Base-by-base conservation (phyloP, 2,113 vertebrate species). In the Anolis sagrei region DNA sequence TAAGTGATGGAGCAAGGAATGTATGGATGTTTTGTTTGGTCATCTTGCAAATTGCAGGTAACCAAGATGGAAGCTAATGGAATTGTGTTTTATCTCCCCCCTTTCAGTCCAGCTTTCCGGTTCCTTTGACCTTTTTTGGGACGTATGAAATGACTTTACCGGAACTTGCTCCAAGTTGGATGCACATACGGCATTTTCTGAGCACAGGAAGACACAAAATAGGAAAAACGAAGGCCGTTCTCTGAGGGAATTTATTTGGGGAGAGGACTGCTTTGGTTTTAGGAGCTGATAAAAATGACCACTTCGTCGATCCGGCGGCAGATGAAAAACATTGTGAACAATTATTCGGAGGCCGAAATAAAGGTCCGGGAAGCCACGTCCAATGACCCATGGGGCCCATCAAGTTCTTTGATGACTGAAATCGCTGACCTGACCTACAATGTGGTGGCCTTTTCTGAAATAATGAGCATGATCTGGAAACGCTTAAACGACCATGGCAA, bases 391-490 rank as follows among this genome's bases (percentile, higher is more conserved):
- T 99, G 99, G 99, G 99, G 99, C 70, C 99, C 99, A 0, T 99
- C 99, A 16, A 99, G 98, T 77, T 99, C 98, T 0, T 96, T 99
- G 88, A 99, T 99, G 99, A 99, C 99, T 0, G 99, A 99, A 96
- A 98, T 99, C 5, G 98, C 99, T 0, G 99, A 99, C 93, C 97
- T 99, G 78, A 99, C 99, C 18, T 99, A 99, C 95, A 99, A 99
- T 2, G 98, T 99, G 93, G 98, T 99, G 93, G 98, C 98, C 93
- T 99, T 99, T 91, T 98, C 98, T 0, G 98, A 99, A 95, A 99
- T 99, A 91, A 99, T 99, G 99, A 99, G 98, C 94, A 99, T 99
- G 99, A 99, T 99, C 93, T 99, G 99, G 98, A 98, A 97, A 76
- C 97, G 99, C 5, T 97, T 99, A 64, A 99, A 99, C 0, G 99